Conservation (phyloP, 2,888 invertebrate species). For the Agelastica alni region DNA sequence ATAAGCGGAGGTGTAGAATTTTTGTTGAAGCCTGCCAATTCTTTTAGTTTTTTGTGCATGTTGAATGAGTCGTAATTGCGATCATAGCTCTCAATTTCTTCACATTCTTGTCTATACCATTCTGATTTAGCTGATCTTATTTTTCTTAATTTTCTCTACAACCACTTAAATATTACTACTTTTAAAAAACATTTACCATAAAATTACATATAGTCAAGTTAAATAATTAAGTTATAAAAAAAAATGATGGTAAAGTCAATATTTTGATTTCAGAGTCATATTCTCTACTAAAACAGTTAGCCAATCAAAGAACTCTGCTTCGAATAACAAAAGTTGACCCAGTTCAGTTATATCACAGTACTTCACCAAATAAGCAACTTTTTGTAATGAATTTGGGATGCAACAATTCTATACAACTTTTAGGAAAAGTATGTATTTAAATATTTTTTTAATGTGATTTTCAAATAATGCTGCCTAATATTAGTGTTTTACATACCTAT, state of each 20-base stretch:
- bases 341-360: slow-evolving; percentile 26
- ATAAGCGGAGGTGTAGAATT: no score
- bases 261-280: slow-evolving; percentile 35
- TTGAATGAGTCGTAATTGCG: no score
- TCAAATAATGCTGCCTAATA: background rate
- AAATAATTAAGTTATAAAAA: no score
- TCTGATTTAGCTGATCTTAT: no score
- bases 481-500: background rate
- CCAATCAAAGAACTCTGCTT: slow-evolving; percentile 25
- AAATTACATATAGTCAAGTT: no score
- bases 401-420: slow-evolving; percentile 44
- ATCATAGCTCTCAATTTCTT: no score
- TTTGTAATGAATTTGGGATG: slow-evolving; percentile 57
- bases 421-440: slow-evolving; percentile 49
- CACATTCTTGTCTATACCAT: no score
- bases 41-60: no score
- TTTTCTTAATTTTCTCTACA: no score
- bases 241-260: no score
- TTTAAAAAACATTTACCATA: background rate
- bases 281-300: slow-evolving; percentile 32
- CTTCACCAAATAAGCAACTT: slow-evolving; percentile 48
- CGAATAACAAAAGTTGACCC: slow-evolving; percentile 29
- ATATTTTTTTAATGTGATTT: background rate
- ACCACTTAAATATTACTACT: no score
- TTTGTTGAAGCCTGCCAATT: no score